These are phyloP conservation scores for Pinctada fucata DNA, from an alignment of 2,888 invertebrate species.

Conservation along the genomic window DNA sequence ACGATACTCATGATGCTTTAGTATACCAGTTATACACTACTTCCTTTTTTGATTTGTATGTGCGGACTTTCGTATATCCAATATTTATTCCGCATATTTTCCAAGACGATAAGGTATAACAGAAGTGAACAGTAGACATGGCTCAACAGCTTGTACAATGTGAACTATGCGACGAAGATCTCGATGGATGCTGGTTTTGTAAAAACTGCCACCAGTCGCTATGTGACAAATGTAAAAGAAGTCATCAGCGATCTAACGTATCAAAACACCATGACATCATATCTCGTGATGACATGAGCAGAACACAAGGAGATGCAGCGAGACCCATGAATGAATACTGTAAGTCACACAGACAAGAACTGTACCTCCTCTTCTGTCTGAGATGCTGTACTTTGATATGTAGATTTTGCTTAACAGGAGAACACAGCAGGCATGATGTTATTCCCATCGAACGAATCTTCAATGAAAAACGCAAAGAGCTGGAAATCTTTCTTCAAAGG, in stretches of 20 bases:
- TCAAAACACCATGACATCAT: not conserved
- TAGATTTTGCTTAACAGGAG: not conserved
- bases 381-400: not conserved
- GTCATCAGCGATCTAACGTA: not conserved
- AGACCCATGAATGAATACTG: not conserved
- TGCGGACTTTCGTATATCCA: too few relatives aligned
- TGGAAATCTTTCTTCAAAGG: too few relatives aligned
- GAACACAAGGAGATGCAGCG: not conserved
- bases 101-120: too few relatives aligned
- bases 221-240: not conserved
- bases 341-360: not conserved
- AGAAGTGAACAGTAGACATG: not conserved
- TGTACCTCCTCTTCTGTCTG: not conserved
- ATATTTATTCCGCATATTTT: too few relatives aligned
- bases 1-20: too few relatives aligned
- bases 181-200: not conserved
- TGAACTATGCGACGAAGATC: not conserved
- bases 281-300: not conserved
- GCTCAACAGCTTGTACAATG: not conserved
- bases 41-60: too few relatives aligned
- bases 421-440: not conserved
- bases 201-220: not conserved
- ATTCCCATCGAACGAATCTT: not conserved
- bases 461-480: not conserved
- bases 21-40: too few relatives aligned